Conservation (phyloP, 30 jellyfish, hydroid and myxozoan genomes). For the Catostylus mosaicus region DNA sequence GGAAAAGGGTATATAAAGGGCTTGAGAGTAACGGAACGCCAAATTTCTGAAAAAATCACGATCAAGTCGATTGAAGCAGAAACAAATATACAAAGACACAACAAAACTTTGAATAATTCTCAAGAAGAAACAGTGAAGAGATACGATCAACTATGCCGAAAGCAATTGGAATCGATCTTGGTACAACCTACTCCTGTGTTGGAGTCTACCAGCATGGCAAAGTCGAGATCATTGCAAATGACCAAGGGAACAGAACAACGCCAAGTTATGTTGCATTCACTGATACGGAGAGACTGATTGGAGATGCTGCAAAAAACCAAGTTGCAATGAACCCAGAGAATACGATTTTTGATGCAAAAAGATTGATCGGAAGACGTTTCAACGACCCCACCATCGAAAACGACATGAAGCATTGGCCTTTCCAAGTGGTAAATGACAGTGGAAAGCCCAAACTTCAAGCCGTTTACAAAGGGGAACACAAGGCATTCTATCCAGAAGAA, state of each 20-base stretch:
- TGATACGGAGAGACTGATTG: conserved; percentile 73
- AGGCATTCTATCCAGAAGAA: conserved; percentile 74
- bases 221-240: conserved; percentile 87
- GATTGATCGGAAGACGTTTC: conserved; percentile 80
- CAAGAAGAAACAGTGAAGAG: background rate
- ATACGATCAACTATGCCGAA: conserved; percentile 41
- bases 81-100: background rate
- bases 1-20: background rate
- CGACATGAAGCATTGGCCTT: conserved; percentile 85
- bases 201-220: conserved; percentile 84
- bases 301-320: conserved; percentile 87
- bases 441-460: conserved; percentile 69
- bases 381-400: conserved; percentile 59
- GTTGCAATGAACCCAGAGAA: conserved; percentile 81
- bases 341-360: conserved; percentile 82
- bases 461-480: conserved; percentile 48
- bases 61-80: background rate
- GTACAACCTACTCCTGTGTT: conserved; percentile 88
- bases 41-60: too few relatives aligned
- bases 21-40: too few relatives aligned
- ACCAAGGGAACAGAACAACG: conserved; percentile 84
- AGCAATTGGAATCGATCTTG: conserved; percentile 90
- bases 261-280: conserved; percentile 87
- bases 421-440: conserved; percentile 32
- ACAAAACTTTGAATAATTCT: background rate